Base-by-base conservation (phyloP, 1,140 invertebrate species). In the Tribolium castaneum region DNA sequence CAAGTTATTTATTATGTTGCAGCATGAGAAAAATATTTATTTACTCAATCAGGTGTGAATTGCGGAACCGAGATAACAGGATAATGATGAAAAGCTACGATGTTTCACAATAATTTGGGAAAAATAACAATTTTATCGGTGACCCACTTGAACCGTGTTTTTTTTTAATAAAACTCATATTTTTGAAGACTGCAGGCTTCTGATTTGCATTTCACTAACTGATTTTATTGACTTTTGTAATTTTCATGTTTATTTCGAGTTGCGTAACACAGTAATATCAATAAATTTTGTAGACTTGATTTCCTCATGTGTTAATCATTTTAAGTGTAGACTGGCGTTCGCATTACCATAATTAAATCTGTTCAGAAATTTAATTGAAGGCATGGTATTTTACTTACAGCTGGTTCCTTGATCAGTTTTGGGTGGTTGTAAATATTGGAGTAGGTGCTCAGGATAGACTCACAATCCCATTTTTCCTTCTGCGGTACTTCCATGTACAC, bases 351-450 rank as follows among this genome's bases (percentile, higher is more conserved):
- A 19, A 19, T 19, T 19, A 19, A 19, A 19, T 19, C 2, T 19
- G 16, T 1, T 1, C 16, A 19, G 16, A 45, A 45, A 45, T 39
- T 39, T 39, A 39, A 39, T 19, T 19, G 16, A 19, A 19, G 16
- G 16, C 34, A 12, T 4, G 14, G n/a, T n/a, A n/a, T n/a, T n/a
- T 7, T 82, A 82, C 77, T 76, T 85, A 93, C 92, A 83, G 92
- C 92, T 0, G 92, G 92, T 80, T 96, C 95, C 56, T 90, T 88
- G 78, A 98, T 98, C 3, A 97, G 62, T 87, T 95, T 96, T 0
- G 97, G 97, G 88, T 95, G 95, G 87, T 98, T 97, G 83, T 97
- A 97, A 52, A 95, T 89, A 84, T 94, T 97, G 6, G 95, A 97
- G 86, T 97, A 96, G 1, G 95, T 96, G 14, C 93, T 95, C 5